Conservation (phyloP, 2,888 invertebrate species). For the Zygothrica quintamaculata region DNA sequence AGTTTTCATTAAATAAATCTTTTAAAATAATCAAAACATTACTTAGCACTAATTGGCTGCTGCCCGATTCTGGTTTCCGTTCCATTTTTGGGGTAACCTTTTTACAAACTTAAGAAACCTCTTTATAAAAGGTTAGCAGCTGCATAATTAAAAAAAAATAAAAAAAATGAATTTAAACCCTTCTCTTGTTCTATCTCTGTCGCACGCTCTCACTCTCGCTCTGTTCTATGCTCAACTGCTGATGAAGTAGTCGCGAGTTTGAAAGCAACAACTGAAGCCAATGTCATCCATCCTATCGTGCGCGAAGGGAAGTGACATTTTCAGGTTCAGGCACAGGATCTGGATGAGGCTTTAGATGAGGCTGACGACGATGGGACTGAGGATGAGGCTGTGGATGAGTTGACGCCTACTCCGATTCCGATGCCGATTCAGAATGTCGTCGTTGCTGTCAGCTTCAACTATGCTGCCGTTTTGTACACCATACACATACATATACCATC, state of each 20-base stretch:
- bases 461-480: slow-evolving; percentile 57
- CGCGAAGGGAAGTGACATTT: slow-evolving; percentile 51
- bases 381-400: slow-evolving; percentile 9
- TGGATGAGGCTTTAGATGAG: no score
- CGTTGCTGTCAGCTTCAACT: slow-evolving; percentile 75
- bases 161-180: no score
- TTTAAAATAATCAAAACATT: slow-evolving; percentile 34
- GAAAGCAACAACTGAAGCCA: slow-evolving; percentile 14
- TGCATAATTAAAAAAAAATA: slow-evolving; percentile 78
- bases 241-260: slow-evolving; percentile 6
- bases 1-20: slow-evolving; percentile 29
- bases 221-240: neutral
- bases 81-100: neutral
- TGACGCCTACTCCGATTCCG: slow-evolving; percentile 41
- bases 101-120: slow-evolving; percentile 32
- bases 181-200: no score
- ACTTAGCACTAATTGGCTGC: slow-evolving; percentile 49
- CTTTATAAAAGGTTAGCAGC: slow-evolving; percentile 28
- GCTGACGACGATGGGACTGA: neutral
- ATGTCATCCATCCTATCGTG: slow-evolving; percentile 28
- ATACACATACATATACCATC: slow-evolving; percentile 6
- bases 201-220: slow-evolving; percentile 41
- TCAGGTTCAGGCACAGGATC: slow-evolving; percentile 18
- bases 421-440: slow-evolving; percentile 31
- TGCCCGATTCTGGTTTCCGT: slow-evolving; percentile 16